These are phyloP conservation scores for Strigamia transsilvanica DNA, from an alignment of 2,888 invertebrate species.

Conservation along the genomic window DNA sequence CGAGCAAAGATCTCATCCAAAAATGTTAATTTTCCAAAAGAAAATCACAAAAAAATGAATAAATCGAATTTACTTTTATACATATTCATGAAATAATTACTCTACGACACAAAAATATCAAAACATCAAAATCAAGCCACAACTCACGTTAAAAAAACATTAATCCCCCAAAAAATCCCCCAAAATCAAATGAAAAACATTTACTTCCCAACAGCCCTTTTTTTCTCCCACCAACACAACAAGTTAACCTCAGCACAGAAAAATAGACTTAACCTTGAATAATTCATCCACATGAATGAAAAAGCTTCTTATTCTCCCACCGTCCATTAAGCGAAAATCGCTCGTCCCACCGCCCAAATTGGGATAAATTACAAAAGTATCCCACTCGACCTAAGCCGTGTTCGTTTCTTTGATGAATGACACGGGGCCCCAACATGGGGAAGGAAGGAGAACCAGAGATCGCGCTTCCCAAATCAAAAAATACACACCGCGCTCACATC, in stretches of 20 bases:
- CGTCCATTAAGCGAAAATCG: too few relatives aligned
- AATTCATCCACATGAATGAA: slow-evolving; percentile 11
- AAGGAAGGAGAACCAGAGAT: too few relatives aligned
- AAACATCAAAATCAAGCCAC: too few relatives aligned
- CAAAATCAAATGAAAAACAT: too few relatives aligned
- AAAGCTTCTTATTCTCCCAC: neutral
- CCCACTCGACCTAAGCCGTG: neutral
- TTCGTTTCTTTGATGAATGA: slow-evolving; percentile 23
- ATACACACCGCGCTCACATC: slow-evolving; percentile 4
- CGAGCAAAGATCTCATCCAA: too few relatives aligned
- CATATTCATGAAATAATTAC: too few relatives aligned
- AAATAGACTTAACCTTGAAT: neutral
- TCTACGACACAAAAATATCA: too few relatives aligned
- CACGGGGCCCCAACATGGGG: neutral
- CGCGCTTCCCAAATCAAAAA: slow-evolving; percentile 15
- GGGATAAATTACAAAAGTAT: slow-evolving; percentile 19
- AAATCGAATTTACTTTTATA: too few relatives aligned
- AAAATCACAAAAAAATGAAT: too few relatives aligned
- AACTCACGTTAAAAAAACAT: too few relatives aligned
- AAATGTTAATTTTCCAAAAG: too few relatives aligned
- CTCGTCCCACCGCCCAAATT: neutral
- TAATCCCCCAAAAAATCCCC: too few relatives aligned
- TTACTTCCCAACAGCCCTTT: neutral
- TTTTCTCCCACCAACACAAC: neutral
- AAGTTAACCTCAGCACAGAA: neutral